phyloP scores from a whole-genome alignment of 2,113 vertebrate species.

The Epinephelus moara region DNA sequence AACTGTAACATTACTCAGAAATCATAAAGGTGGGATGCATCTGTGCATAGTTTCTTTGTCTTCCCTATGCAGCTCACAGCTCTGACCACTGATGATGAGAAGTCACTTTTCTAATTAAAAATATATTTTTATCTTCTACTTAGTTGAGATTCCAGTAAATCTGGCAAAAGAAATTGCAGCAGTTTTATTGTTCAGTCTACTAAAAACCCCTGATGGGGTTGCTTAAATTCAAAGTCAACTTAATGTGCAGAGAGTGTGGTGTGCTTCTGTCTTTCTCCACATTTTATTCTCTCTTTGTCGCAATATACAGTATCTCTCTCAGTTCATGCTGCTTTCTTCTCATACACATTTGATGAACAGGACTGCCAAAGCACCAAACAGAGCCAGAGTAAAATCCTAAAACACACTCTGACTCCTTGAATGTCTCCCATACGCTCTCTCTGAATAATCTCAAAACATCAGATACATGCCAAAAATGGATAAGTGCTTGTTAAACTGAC shows the following conservation, averaged over 20 bases:
- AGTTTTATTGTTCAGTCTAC: conserved; percentile 2
- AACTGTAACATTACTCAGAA: conserved; percentile 24
- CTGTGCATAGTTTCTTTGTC: neutral
- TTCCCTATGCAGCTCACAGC: neutral
- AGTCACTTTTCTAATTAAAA: neutral
- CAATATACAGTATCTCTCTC: neutral
- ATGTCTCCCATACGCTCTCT: conserved; percentile 15
- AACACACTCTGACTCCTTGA: conserved; percentile 26
- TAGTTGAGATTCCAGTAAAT: neutral
- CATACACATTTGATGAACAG: conserved; percentile 41
- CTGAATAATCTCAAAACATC: conserved; percentile 9
- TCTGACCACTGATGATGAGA: conserved; percentile 1
- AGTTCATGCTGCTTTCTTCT: conserved; percentile 15
- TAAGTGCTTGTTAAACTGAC: neutral
- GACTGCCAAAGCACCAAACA: conserved; percentile 14
- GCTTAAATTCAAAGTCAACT: conserved; percentile 6
- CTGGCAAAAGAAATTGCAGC: neutral
- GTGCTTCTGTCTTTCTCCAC: conserved; percentile 1
- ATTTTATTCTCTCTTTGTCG: conserved; percentile 28
- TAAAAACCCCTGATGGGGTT: neutral
- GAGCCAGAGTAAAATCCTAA: conserved; percentile 19
- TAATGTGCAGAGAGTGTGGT: conserved; percentile 11
- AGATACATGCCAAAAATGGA: neutral
- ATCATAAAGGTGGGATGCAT: conserved; percentile 1
- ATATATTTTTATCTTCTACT: neutral